These are phyloP conservation scores for Acronicta alni DNA, from an alignment of 2,888 invertebrate species.

Conservation along the genomic window DNA sequence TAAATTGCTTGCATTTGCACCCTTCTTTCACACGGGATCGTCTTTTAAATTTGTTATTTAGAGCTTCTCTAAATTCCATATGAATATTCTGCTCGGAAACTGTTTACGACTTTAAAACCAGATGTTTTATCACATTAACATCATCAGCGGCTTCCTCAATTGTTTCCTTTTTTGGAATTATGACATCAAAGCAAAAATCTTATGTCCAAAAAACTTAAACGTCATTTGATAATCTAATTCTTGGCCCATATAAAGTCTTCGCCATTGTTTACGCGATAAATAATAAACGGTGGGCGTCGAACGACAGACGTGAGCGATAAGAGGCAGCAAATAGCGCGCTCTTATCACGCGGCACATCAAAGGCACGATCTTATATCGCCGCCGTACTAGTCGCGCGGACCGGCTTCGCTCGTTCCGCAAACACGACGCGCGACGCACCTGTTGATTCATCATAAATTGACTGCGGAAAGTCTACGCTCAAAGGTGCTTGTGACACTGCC, in stretches of 20 bases:
- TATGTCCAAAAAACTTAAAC: constrained; percentile 35
- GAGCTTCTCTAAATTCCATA: not conserved
- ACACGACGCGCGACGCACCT: constrained; percentile 41
- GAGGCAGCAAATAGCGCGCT: constrained; percentile 62
- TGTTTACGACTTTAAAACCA: constrained; percentile 31
- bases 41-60: constrained; percentile 3
- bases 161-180: constrained; percentile 40
- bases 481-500: constrained; percentile 13
- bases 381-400: constrained; percentile 38
- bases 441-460: constrained; percentile 33
- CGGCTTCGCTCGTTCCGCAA: constrained; percentile 22
- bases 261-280: constrained; percentile 61
- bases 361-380: constrained; percentile 62
- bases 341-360: constrained; percentile 74
- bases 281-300: constrained; percentile 58
- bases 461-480: constrained; percentile 18
- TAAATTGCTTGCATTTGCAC: constrained; percentile 10
- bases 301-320: constrained; percentile 69
- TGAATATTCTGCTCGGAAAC: constrained; percentile 27
- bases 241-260: constrained; percentile 54
- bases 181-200: constrained; percentile 32
- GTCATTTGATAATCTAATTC: constrained; percentile 53
- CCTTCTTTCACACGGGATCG: constrained; percentile 40
- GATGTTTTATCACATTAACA: constrained; percentile 26
- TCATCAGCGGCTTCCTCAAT: constrained; percentile 42